A percentile compares a stretch with the other conserved stretches of the same genome.
These are phyloP conservation scores for Ochotona princeps DNA, from an alignment of 2,113 vertebrate genomes.

Conservation along the genomic window DNA sequence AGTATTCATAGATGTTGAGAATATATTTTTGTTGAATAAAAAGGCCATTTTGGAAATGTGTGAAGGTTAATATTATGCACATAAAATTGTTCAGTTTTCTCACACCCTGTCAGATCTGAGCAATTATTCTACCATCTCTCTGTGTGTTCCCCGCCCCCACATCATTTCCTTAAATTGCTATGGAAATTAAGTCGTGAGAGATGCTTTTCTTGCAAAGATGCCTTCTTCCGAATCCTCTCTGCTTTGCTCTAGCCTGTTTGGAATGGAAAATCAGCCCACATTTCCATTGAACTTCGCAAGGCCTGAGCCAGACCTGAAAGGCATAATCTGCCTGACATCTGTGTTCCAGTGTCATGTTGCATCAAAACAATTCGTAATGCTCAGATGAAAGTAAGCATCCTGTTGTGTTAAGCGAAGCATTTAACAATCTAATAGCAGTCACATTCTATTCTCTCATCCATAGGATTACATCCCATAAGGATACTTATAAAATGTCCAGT, in stretches of 20 bases:
- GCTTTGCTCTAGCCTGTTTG: constrained; percentile 58
- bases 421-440: constrained; percentile 38
- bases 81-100: constrained; percentile 68
- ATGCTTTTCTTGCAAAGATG: constrained; percentile 71
- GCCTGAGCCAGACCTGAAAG: constrained; percentile 32
- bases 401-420: constrained; percentile 31
- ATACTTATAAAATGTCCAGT: constrained; percentile 4
- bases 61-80: constrained; percentile 72
- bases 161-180: constrained; percentile 78
- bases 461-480: not conserved
- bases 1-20: constrained; percentile 58
- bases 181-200: constrained; percentile 79
- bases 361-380: constrained; percentile 17
- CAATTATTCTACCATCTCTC: constrained; percentile 69
- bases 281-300: constrained; percentile 54
- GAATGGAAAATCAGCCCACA: constrained; percentile 64
- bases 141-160: constrained; percentile 69
- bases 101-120: constrained; percentile 72
- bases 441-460: constrained; percentile 7
- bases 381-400: constrained; percentile 51
- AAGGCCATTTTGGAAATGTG: constrained; percentile 61
- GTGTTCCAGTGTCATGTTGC: constrained; percentile 31
- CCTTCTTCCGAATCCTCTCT: constrained; percentile 62
- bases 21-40: constrained; percentile 68
- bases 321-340: constrained; percentile 55